Conservation (phyloP, 1,140 invertebrate genomes). For the Psilanteris sp. region DNA sequence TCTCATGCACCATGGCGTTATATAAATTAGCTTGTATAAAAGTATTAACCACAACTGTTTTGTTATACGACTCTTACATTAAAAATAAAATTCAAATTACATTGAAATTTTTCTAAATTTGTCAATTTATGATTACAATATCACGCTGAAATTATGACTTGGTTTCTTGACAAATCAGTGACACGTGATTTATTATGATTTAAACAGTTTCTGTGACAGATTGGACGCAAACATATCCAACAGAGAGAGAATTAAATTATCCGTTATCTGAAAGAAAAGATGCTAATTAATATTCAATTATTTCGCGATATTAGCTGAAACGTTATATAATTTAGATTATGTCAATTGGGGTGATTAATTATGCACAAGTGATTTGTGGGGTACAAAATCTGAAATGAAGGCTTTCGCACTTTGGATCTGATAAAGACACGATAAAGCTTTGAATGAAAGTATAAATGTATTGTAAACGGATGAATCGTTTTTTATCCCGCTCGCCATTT, state of each 20-base stretch:
- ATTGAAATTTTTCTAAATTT: too few relatives aligned
- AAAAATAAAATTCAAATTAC: too few relatives aligned
- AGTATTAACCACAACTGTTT: too few relatives aligned
- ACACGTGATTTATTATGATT: too few relatives aligned
- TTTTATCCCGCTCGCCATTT: neutral
- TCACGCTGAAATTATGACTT: too few relatives aligned
- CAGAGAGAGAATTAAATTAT: slow-evolving; percentile 3
- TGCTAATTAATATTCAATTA: slow-evolving; percentile 56
- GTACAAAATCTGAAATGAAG: slow-evolving; percentile 43
- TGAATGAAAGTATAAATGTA: slow-evolving; percentile 26
- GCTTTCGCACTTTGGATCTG: slow-evolving; percentile 38
- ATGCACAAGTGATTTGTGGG: slow-evolving; percentile 48
- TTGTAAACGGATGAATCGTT: slow-evolving; percentile 7
- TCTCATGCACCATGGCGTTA: too few relatives aligned
- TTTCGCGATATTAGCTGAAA: slow-evolving; percentile 35
- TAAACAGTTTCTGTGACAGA: too few relatives aligned
- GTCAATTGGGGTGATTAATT: slow-evolving; percentile 46
- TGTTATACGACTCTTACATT: too few relatives aligned
- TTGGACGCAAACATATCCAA: slow-evolving; percentile 3
- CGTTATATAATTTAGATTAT: slow-evolving; percentile 56
- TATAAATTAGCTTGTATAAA: too few relatives aligned
- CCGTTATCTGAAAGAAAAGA: slow-evolving; percentile 44
- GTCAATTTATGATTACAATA: too few relatives aligned
- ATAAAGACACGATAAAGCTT: slow-evolving; percentile 20
- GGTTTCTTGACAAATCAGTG: too few relatives aligned